phyloP scores from a whole-genome alignment of 2,113 vertebrate genomes.

The Panthera uncia region DNA sequence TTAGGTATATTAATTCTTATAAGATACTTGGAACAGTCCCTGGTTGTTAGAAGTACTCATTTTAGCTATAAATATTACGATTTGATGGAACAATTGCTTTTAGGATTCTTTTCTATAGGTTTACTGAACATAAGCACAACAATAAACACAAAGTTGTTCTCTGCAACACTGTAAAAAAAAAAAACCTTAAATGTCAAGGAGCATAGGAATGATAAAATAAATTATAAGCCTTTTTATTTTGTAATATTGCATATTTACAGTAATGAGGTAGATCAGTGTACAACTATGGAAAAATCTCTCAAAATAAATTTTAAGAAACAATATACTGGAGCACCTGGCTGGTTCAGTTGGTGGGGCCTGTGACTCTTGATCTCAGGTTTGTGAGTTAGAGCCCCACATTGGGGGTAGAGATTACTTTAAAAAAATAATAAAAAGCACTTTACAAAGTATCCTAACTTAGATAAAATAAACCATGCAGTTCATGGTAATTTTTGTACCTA shows the following conservation, averaged over 20 bases:
- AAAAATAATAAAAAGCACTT: background rate
- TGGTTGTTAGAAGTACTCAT: background rate
- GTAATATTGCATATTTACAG: background rate
- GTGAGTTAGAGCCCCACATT: background rate
- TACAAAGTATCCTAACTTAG: background rate
- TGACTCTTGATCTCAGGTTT: background rate
- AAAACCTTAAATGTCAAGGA: background rate
- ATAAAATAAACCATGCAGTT: background rate
- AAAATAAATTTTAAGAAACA: background rate
- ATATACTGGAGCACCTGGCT: background rate
- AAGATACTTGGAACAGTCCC: background rate
- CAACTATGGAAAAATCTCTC: background rate
- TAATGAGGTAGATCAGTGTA: background rate
- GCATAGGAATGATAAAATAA: background rate
- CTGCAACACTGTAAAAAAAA: conserved; percentile 16
- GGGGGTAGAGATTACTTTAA: background rate
- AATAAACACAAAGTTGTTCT: background rate
- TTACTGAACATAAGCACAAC: background rate
- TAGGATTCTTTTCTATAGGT: background rate
- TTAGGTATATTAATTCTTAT: conserved; percentile 2
- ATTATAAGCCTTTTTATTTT: conserved; percentile 15
- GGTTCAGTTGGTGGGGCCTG: background rate
- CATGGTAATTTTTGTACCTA: background rate
- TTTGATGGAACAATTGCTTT: background rate
- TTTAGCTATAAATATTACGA: background rate